Percentiles rank a stretch among this genome's conserved stretches.
These are phyloP conservation scores for Teleogryllus oceanicus DNA, from an alignment of 2,888 invertebrate genomes.

Conservation along the genomic window DNA sequence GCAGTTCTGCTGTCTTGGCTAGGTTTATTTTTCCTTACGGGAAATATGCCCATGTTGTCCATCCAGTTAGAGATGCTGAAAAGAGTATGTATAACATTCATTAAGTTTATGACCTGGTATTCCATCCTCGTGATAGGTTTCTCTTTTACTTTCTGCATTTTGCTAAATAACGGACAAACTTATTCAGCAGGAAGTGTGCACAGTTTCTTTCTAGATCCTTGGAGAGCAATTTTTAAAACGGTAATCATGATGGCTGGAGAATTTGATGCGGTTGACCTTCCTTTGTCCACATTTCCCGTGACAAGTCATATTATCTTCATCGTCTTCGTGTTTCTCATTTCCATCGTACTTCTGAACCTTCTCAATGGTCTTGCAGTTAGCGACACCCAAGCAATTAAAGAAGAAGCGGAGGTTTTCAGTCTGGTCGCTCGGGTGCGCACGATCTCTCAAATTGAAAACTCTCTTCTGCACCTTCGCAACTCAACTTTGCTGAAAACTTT, in stretches of 20 bases:
- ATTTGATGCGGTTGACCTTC: constrained; percentile 75
- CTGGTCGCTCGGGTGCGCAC: constrained; percentile 68
- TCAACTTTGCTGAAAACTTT: background rate
- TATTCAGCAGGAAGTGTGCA: constrained; percentile 30
- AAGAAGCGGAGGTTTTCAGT: constrained; percentile 73
- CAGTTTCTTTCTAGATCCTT: constrained; percentile 64
- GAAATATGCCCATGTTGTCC: constrained; percentile 73
- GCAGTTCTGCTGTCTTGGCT: constrained; percentile 71
- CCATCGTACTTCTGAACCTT: constrained; percentile 77
- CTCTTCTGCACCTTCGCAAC: constrained; percentile 47
- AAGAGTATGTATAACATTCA: constrained; percentile 74
- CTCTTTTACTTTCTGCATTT: constrained; percentile 69
- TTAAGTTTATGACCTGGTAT: constrained; percentile 74
- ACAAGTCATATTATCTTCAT: constrained; percentile 73
- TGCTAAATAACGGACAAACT: constrained; percentile 43
- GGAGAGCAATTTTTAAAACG: constrained; percentile 72
- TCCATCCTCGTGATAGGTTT: constrained; percentile 78
- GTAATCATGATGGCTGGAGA: constrained; percentile 84
- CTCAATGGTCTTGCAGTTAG: constrained; percentile 81
- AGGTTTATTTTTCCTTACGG: constrained; percentile 72
- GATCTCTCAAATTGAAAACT: constrained; percentile 69
- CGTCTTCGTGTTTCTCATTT: constrained; percentile 76
- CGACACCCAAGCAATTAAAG: constrained; percentile 71
- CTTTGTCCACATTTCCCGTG: constrained; percentile 64
- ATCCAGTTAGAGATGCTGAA: constrained; percentile 79